phyloP scores from a whole-genome alignment of 1,140 invertebrate species.

The Arctopsyche grandis region DNA sequence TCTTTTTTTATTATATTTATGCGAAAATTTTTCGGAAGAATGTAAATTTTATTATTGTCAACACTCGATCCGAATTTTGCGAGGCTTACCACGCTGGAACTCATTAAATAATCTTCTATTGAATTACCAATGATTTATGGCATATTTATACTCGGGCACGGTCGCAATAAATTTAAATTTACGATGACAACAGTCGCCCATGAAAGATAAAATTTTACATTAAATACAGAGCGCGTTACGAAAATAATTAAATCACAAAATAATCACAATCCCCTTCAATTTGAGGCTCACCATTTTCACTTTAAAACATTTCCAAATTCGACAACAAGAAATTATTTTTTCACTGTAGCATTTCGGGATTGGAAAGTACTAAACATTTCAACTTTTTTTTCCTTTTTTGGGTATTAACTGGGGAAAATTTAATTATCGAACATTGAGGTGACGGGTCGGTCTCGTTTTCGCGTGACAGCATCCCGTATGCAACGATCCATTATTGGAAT shows the following conservation, averaged over 20 bases:
- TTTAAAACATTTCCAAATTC: neutral
- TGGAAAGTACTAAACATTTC: neutral
- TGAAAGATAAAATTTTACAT: slow-evolving; percentile 17
- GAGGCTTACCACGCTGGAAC: slow-evolving; percentile 11
- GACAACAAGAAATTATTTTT: neutral
- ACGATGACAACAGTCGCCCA: slow-evolving; percentile 16
- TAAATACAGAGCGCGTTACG: neutral
- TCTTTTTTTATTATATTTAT: no score
- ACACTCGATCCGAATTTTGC: slow-evolving; percentile 18
- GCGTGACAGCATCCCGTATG: neutral
- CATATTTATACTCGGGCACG: slow-evolving; percentile 19
- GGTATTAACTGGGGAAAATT: no score
- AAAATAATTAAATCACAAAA: slow-evolving; percentile 8
- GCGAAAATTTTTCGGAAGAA: neutral
- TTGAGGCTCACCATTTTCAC: no score
- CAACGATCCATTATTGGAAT: slow-evolving; percentile 19
- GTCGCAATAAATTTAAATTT: slow-evolving; percentile 25
- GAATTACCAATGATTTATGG: slow-evolving; percentile 29
- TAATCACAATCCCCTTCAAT: no score
- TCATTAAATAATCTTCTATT: slow-evolving; percentile 28
- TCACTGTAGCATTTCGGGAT: neutral
- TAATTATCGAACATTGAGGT: no score
- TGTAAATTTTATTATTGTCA: slow-evolving; percentile 21
- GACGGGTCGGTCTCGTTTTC: neutral
- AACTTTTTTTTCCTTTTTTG: neutral